These are phyloP conservation scores for Tricholauxania praeusta DNA, from an alignment of 2,888 invertebrate species.

Conservation along the genomic window DNA sequence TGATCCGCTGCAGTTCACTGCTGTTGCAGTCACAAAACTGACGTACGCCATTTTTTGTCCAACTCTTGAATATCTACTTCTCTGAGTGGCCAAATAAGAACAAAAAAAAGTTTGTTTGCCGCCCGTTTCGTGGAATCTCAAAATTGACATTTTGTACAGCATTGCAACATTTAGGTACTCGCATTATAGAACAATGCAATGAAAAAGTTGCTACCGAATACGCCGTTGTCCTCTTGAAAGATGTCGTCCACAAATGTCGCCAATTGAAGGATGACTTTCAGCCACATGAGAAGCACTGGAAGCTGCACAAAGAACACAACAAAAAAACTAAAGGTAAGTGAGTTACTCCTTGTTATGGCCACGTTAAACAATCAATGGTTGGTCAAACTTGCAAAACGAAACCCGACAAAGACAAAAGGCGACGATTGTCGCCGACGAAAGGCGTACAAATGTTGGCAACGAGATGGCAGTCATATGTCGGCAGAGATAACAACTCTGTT, in stretches of 20 bases:
- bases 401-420: constrained; percentile 27
- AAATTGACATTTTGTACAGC: constrained; percentile 62
- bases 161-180: constrained; percentile 29
- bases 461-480: constrained; percentile 46
- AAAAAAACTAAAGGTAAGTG: background rate
- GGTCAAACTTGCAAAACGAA: background rate
- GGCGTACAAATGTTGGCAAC: constrained; percentile 33
- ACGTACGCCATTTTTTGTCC: constrained; percentile 32
- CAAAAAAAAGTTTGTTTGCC: constrained; percentile 16
- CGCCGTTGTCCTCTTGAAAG: constrained; percentile 12
- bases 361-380: constrained; percentile 15
- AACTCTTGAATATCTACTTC: background rate
- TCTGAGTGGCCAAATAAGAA: background rate
- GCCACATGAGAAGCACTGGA: constrained; percentile 35
- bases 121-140: constrained; percentile 63
- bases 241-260: constrained; percentile 56
- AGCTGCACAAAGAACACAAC: background rate
- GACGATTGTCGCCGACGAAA: constrained; percentile 8
- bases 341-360: constrained; percentile 7
- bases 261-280: constrained; percentile 62
- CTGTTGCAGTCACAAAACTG: constrained; percentile 26
- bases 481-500: constrained; percentile 46
- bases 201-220: constrained; percentile 25
- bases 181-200: constrained; percentile 38
- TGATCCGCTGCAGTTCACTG: constrained; percentile 27